Evolutionary conservation across 1,140 invertebrate species (phyloP).

Genomic region (Venturia canescens): DNA sequence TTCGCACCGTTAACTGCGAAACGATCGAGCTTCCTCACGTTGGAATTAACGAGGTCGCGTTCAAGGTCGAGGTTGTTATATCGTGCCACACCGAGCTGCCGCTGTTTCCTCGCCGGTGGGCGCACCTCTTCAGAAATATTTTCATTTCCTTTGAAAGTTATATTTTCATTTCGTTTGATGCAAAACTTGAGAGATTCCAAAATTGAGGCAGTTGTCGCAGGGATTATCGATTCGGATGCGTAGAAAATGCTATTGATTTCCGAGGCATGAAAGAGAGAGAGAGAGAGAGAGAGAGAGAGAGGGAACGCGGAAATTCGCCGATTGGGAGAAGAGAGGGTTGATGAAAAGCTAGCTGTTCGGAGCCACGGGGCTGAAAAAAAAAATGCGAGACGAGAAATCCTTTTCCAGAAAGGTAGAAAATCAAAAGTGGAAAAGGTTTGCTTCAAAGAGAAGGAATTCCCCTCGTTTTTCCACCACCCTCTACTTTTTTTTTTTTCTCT

Average conservation of each 20-base stretch:
- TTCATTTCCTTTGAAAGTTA: conserved; percentile 1
- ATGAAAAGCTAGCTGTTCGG: neutral
- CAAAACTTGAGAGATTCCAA: too few relatives aligned
- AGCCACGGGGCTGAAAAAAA: neutral
- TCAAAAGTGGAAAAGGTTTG: neutral
- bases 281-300: conserved; percentile 19
- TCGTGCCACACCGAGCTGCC: too few relatives aligned
- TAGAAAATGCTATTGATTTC: conserved; percentile 70
- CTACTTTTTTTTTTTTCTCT: conserved; percentile 16
- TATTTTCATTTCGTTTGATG: neutral
- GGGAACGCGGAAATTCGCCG: conserved; percentile 18
- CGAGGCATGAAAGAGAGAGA: conserved; percentile 46
- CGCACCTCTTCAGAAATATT: conserved; percentile 43
- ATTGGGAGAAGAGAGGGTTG: neutral
- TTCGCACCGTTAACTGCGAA: conserved; percentile 48
- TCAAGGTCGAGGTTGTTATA: conserved; percentile 53
- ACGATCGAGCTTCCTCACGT: conserved; percentile 56
- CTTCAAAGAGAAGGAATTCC: conserved; percentile 6
- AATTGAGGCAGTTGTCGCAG: conserved; percentile 38
- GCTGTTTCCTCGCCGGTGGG: neutral
- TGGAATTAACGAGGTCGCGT: conserved; percentile 57
- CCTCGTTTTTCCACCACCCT: conserved; percentile 11
- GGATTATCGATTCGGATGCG: conserved; percentile 65
- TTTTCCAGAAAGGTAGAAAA: neutral
- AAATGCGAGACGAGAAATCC: neutral